A percentile compares a stretch with the other conserved stretches of the same genome.
These are phyloP conservation scores for Drosophila ficusphila DNA, from an alignment of 1,140 invertebrate species.

Conservation along the genomic window DNA sequence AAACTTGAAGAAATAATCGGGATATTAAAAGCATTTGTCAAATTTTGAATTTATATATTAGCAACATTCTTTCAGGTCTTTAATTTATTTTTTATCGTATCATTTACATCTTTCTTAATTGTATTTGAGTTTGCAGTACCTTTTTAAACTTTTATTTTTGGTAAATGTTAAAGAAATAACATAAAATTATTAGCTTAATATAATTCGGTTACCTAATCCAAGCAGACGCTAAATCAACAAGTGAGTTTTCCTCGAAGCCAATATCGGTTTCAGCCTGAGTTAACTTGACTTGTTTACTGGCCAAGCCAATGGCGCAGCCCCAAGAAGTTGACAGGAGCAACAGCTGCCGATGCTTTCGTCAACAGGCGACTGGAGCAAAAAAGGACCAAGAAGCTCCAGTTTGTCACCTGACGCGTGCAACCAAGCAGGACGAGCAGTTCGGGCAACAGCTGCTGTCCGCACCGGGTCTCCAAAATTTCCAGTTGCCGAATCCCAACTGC, in stretches of 20 bases:
- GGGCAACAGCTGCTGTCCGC: conserved; percentile 65
- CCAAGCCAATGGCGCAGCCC: conserved; percentile 19
- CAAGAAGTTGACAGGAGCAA: conserved; percentile 64
- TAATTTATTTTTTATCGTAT: too few species aligned
- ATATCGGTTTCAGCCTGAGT: conserved; percentile 49
- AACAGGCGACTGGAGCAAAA: conserved; percentile 22
- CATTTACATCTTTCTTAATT: too few species aligned
- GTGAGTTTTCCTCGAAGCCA: conserved; percentile 10
- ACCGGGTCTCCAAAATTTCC: conserved; percentile 14
- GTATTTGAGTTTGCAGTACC: too few species aligned
- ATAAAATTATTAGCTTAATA: not conserved
- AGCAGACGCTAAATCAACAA: conserved; percentile 4
- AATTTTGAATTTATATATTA: too few species aligned
- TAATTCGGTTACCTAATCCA: not conserved
- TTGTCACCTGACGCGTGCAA: conserved; percentile 78
- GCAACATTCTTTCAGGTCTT: too few species aligned
- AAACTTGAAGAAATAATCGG: too few species aligned
- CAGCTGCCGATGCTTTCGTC: conserved; percentile 64
- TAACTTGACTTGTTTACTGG: conserved; percentile 49
- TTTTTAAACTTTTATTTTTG: too few species aligned
- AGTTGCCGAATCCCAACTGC: not conserved
- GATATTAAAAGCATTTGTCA: too few species aligned
- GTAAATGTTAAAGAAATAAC: too few species aligned
- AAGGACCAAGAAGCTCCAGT: conserved; percentile 38
- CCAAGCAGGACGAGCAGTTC: conserved; percentile 44